Conservation (phyloP, 2,113 vertebrate species). For the Oncorhynchus tshawytscha region DNA sequence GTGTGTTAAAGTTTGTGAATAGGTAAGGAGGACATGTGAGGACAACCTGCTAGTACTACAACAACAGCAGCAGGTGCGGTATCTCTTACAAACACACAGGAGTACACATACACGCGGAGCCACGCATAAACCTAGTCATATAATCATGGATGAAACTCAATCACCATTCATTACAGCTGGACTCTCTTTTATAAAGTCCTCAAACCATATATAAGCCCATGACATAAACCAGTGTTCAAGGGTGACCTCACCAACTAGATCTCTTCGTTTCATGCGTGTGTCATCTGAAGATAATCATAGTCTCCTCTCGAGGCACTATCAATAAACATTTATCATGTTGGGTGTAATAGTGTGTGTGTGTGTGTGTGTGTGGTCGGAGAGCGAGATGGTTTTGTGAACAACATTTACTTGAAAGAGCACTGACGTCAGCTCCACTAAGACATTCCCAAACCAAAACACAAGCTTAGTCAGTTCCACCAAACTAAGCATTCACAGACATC, state of each 20-base stretch:
- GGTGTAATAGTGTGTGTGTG: neutral
- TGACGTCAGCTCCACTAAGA: neutral
- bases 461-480: conserved; percentile 17
- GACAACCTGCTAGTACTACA: too few species aligned
- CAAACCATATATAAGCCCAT: neutral
- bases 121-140: neutral
- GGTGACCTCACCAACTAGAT: neutral
- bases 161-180: too few species aligned
- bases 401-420: neutral
- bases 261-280: neutral
- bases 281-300: neutral
- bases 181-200: too few species aligned
- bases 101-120: neutral
- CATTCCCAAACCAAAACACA: conserved; percentile 12
- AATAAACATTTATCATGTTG: neutral
- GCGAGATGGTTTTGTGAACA: neutral
- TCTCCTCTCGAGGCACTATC: neutral
- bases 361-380: too few species aligned
- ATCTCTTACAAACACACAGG: neutral
- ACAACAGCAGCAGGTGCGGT: too few species aligned
- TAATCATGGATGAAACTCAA: neutral
- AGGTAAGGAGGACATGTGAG: too few species aligned
- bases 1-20: too few species aligned
- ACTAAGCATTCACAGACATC: conserved; percentile 21
- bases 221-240: neutral